These are phyloP conservation scores for Felis chaus DNA, from an alignment of 2,113 vertebrate genomes.

Conservation along the genomic window DNA sequence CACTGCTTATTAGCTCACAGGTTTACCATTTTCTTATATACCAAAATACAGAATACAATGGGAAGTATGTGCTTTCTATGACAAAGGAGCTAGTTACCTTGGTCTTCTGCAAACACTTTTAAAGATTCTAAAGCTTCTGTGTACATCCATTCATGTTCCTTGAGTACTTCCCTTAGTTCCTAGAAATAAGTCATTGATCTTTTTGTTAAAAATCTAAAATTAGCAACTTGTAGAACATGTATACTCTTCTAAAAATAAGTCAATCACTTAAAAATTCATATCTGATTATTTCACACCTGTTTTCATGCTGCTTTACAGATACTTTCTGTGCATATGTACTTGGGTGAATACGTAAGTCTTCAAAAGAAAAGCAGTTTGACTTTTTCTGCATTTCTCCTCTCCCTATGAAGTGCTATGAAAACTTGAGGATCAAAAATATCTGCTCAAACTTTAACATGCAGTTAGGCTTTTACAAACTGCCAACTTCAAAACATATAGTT, in stretches of 20 bases:
- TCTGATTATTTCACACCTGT: background rate
- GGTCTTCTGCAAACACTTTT: slow-evolving; percentile 90
- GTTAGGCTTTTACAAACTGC: background rate
- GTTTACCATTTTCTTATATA: slow-evolving; percentile 13
- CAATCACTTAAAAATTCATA: background rate
- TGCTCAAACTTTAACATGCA: background rate
- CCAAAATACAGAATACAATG: background rate
- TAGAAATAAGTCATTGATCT: slow-evolving; percentile 76
- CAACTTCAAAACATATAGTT: background rate
- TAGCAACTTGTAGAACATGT: background rate
- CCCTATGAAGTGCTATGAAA: background rate
- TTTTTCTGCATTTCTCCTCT: background rate
- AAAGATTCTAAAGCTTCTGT: slow-evolving; percentile 91
- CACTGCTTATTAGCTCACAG: background rate
- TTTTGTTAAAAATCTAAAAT: slow-evolving; percentile 52
- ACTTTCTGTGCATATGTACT: background rate
- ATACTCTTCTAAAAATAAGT: slow-evolving; percentile 19
- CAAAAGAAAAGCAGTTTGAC: background rate
- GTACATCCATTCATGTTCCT: slow-evolving; percentile 94
- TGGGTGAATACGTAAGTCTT: background rate
- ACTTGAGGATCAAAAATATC: background rate
- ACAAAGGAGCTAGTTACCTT: slow-evolving; percentile 79
- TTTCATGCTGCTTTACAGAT: slow-evolving; percentile 50
- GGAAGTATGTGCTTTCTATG: background rate
- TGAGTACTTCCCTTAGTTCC: slow-evolving; percentile 93